Evolutionary conservation across 30 jellyfish, hydroid and myxozoan genomes (phyloP), one percentile per base, ranked within the genome.

Genomic region (Turritopsis rubra): DNA sequence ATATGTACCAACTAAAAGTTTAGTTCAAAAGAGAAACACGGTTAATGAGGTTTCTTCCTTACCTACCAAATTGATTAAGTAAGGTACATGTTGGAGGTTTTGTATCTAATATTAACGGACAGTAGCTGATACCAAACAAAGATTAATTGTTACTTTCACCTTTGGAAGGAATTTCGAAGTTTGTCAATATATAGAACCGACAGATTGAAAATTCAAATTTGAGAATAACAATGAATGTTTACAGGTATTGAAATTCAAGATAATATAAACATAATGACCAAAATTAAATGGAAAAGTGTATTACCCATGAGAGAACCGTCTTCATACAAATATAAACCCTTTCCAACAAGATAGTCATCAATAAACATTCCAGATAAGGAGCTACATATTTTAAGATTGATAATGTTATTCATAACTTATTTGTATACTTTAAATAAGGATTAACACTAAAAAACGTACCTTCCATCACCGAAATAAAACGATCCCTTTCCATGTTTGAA

Each of bases 231-330:
- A n/a, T n/a, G n/a, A n/a, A n/a, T n/a, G n/a, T n/a, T n/a, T n/a
- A n/a, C n/a, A n/a, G n/a, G n/a, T n/a, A n/a, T n/a, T n/a, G n/a
- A n/a, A n/a, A n/a, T n/a, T n/a, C n/a, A n/a, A n/a, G n/a, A n/a
- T n/a, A n/a, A 54, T 54, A 54, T 54, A 16, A 18, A 54, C 72
- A n/a, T 16, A 54, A 16, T 16, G n/a, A 54, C n/a, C 18, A 54
- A 54, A 16, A 54, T 16, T 54, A 8, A 73, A 28, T 52, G 21
- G 21, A 74, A 16, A 23, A 52, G 16, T 16, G 30, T 53, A 28
- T 70, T 85, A 92, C 98, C 93, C 85, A 88, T 82, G 52, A 66
- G 52, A 70, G 95, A 83, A 53, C 98, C 98, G 85, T 92, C 98
- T 24, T 88, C 96, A 83, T 80, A 92, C 16, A 87, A 72, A 79